These are phyloP conservation scores for Brachionichthys hirsutus DNA, from an alignment of 2,113 vertebrate species.

Conservation along the genomic window DNA sequence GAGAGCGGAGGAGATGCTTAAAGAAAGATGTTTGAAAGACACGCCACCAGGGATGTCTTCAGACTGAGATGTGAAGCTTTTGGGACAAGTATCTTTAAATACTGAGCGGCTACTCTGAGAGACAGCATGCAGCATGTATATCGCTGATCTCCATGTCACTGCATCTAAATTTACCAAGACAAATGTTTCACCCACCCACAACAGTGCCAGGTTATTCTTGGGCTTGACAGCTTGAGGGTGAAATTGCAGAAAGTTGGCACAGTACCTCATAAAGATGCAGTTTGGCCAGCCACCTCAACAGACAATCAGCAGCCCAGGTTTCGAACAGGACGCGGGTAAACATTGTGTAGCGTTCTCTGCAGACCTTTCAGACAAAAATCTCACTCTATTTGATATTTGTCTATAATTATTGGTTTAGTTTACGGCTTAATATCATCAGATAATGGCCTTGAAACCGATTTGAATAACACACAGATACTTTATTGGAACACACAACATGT, in stretches of 20 bases:
- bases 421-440: slow-evolving; percentile 32
- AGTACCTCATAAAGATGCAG: slow-evolving; percentile 59
- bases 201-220: slow-evolving; percentile 43
- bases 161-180: slow-evolving; percentile 35
- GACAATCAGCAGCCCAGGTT: slow-evolving; percentile 53
- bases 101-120: slow-evolving; percentile 32
- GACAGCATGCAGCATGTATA: background rate
- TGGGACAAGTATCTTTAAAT: slow-evolving; percentile 28
- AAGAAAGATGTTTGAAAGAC: slow-evolving; percentile 41
- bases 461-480: slow-evolving; percentile 28
- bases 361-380: slow-evolving; percentile 46
- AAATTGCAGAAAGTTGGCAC: slow-evolving; percentile 53
- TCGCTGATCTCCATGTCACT: slow-evolving; percentile 12
- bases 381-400: slow-evolving; percentile 37
- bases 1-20: slow-evolving; percentile 43
- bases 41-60: slow-evolving; percentile 6
- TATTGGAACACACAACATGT: slow-evolving; percentile 45
- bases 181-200: slow-evolving; percentile 17
- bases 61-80: slow-evolving; percentile 28
- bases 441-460: slow-evolving; percentile 25
- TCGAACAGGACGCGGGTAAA: slow-evolving; percentile 47
- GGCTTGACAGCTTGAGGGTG: slow-evolving; percentile 57
- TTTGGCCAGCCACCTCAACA: slow-evolving; percentile 63
- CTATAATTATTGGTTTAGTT: slow-evolving; percentile 46
- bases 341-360: slow-evolving; percentile 27